Evolutionary conservation across 2,797 vertebrate species (phyloP), one percentile per base, ranked within the genome.

Genomic region (Alouatta caraya): DNA sequence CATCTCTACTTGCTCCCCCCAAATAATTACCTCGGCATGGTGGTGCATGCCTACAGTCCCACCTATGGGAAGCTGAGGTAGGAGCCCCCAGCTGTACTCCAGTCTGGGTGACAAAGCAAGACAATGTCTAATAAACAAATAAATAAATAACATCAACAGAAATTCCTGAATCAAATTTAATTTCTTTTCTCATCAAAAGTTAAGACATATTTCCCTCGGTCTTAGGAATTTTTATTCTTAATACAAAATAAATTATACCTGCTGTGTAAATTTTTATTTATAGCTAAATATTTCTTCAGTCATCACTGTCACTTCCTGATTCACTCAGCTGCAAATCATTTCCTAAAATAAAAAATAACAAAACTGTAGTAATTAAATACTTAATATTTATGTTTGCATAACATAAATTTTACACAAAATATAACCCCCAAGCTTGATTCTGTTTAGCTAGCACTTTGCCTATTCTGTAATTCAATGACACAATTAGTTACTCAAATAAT

Each of bases 281-380:
- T 72, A 98, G 97, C 84, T 96, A 96, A 97, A 94, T 93, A 83
- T 87, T 95, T 98, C 97, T 93, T 99, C 98, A 99, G 98, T 99
- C 99, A 96, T 99, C 99, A 94, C 99, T 99, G 97, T 99, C 99
- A 8, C 99, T 99, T 98, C 99, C 99, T 76, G 99, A 99, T 96
- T 99, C 99, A 97, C 99, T 99, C 97, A 99, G 99, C 98, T 99
- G 99, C 93, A 99, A 99, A 98, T 99, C 99, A 82, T 98, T 99
- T 98, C 99, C 99, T 99, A 99, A 96, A 99, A 98, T 88, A 98
- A 98, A 97, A 97, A 37, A 97, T 61, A 57, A 0, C 14, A 97
- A 96, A 96, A 82, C 88, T 95, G 6, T 90, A 93, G 42, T 46
- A 67, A 96, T 82, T 94, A 96, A 59, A 85, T 46, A 73, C 80